Percentiles rank a stretch among this genome's conserved stretches.
These are phyloP conservation scores for Agrilus mali DNA, from an alignment of 2,888 invertebrate genomes.

Conservation along the genomic window DNA sequence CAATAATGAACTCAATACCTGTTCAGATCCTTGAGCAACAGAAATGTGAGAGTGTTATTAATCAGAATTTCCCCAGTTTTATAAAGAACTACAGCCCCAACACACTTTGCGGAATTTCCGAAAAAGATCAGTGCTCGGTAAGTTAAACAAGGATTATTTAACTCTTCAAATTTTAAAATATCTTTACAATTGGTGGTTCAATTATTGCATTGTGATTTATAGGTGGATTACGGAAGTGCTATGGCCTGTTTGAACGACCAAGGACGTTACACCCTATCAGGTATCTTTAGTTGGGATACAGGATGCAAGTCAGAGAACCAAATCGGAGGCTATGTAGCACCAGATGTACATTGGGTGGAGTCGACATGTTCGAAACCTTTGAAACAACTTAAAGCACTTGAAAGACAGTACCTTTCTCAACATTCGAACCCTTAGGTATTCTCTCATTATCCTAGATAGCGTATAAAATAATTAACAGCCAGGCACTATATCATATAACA, in stretches of 20 bases:
- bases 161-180: too few species aligned
- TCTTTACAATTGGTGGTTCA: too few species aligned
- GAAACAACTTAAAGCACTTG: conserved; percentile 27
- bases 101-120: conserved; percentile 57
- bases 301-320: conserved; percentile 40
- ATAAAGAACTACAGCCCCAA: conserved; percentile 46
- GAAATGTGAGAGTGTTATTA: conserved; percentile 47
- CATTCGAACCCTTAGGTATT: too few species aligned
- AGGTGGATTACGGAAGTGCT: conserved; percentile 66
- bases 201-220: conserved; percentile 9
- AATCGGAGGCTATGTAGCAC: conserved; percentile 33
- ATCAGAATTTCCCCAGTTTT: conserved; percentile 43
- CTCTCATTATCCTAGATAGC: too few species aligned
- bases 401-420: conserved; percentile 14
- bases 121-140: conserved; percentile 66
- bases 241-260: conserved; percentile 63
- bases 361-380: conserved; percentile 27
- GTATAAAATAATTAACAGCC: too few species aligned
- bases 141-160: conserved; percentile 8
- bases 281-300: conserved; percentile 66
- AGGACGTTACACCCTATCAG: conserved; percentile 55
- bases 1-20: conserved; percentile 61
- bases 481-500: too few species aligned
- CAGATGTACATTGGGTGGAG: conserved; percentile 36
- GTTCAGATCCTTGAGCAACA: conserved; percentile 50